Evolutionary conservation across 2,888 invertebrate species (phyloP).

Genomic region (Eupithecia subumbrata): DNA sequence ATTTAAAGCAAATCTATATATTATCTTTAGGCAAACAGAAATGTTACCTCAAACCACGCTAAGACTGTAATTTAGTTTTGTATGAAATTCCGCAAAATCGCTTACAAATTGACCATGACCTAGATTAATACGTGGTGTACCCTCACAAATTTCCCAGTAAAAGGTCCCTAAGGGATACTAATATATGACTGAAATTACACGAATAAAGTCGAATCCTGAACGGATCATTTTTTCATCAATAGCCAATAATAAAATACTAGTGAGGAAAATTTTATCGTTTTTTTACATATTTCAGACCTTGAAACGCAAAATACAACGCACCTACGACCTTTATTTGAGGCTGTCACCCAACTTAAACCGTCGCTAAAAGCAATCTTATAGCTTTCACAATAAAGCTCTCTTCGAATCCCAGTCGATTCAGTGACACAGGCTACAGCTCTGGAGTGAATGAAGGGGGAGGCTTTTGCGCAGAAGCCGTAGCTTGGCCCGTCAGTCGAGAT

Average conservation of each 20-base stretch:
- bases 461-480: slow-evolving; percentile 79
- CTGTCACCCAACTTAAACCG: not conserved
- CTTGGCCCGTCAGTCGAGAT: slow-evolving; percentile 70
- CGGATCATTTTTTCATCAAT: not conserved
- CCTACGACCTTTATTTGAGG: not conserved
- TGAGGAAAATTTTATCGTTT: not conserved
- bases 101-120: not conserved
- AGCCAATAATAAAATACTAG: not conserved
- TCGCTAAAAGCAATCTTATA: slow-evolving; percentile 6
- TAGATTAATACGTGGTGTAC: not conserved
- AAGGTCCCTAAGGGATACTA: not conserved
- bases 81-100: not conserved
- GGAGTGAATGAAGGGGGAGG: slow-evolving; percentile 81
- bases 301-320: not conserved
- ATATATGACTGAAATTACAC: not conserved
- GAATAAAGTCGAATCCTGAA: not conserved
- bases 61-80: not conserved
- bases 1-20: not conserved
- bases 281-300: not conserved
- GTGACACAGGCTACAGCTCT: slow-evolving; percentile 36
- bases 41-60: not conserved
- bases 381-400: slow-evolving; percentile 4
- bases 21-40: not conserved
- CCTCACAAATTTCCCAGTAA: not conserved
- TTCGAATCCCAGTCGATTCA: not conserved